Percentiles rank a stretch among this genome's conserved stretches.
Evolutionary conservation across 2,113 vertebrate genomes (phyloP).

Genomic region (Ancistrus triradiatus): DNA sequence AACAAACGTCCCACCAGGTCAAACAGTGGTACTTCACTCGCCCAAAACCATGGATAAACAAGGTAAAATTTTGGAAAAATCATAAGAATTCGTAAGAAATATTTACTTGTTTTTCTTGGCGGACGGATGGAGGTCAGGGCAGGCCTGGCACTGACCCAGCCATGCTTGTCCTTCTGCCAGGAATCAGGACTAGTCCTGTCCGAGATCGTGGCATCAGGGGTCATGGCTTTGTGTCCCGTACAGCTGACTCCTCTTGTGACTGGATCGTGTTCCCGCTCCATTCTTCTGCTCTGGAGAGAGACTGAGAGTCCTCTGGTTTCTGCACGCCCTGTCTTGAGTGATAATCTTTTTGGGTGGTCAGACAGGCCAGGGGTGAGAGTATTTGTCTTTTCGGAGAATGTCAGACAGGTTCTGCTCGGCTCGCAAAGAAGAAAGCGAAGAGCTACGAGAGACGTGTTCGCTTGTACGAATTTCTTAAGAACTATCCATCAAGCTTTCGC

Average conservation of each 20-base stretch:
- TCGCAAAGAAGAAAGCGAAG: not conserved
- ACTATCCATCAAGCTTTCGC: constrained; percentile 40
- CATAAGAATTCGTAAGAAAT: not conserved
- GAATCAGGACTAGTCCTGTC: constrained; percentile 47
- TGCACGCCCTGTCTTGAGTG: not conserved
- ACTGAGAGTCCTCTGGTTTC: not conserved
- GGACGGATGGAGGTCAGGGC: constrained; percentile 38
- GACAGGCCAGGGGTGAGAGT: not conserved
- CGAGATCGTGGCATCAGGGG: constrained; percentile 3
- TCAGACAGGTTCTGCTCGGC: not conserved
- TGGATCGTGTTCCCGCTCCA: constrained; percentile 59
- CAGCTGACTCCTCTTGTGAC: constrained; percentile 65
- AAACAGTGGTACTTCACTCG: no score
- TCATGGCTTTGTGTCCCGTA: constrained; percentile 3
- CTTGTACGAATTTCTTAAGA: constrained; percentile 3
- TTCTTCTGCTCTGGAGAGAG: constrained; percentile 22
- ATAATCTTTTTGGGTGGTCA: constrained; percentile 1
- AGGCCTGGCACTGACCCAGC: constrained; percentile 54
- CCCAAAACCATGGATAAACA: no score
- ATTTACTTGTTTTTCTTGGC: constrained; percentile 72
- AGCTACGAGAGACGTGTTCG: not conserved
- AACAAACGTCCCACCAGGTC: no score
- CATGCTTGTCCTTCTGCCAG: constrained; percentile 53
- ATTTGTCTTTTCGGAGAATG: not conserved
- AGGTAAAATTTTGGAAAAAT: no score